Conservation (phyloP, 2,888 invertebrate species). For the Mythimna albipuncta region DNA sequence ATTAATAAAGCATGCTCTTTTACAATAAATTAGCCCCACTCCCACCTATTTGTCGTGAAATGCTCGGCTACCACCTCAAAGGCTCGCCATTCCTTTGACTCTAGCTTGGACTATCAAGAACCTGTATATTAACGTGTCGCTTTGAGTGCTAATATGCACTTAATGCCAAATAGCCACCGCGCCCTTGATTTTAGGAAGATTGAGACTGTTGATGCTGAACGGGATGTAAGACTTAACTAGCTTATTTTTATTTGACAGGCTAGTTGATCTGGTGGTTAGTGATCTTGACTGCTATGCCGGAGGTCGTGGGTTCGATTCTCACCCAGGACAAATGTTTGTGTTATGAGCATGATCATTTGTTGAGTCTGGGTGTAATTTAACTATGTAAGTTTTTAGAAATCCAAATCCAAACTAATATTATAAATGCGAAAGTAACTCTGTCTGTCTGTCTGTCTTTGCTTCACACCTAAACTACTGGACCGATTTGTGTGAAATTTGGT, state of each 20-base stretch:
- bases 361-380: no score
- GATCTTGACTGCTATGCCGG: no score
- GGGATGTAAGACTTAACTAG: not conserved
- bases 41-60: constrained; percentile 28
- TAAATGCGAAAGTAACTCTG: no score
- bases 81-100: constrained; percentile 44
- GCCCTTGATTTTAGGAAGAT: not conserved
- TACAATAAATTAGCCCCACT: constrained; percentile 18
- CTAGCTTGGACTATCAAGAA: constrained; percentile 13
- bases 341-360: no score
- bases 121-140: constrained; percentile 32
- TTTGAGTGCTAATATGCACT: constrained; percentile 42
- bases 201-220: not conserved
- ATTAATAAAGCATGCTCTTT: constrained; percentile 16
- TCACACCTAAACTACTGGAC: no score
- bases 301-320: no score
- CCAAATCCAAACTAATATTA: no score
- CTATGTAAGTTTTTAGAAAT: no score
- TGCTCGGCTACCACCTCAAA: constrained; percentile 42
- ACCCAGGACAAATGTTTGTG: no score
- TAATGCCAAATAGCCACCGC: constrained; percentile 24
- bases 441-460: no score
- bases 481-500: no score
- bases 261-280: no score
- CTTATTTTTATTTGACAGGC: not conserved